Evolutionary conservation across 2,888 invertebrate genomes (phyloP), one percentile per base, ranked within the genome.

Genomic region (Ectropis crepuscularia): DNA sequence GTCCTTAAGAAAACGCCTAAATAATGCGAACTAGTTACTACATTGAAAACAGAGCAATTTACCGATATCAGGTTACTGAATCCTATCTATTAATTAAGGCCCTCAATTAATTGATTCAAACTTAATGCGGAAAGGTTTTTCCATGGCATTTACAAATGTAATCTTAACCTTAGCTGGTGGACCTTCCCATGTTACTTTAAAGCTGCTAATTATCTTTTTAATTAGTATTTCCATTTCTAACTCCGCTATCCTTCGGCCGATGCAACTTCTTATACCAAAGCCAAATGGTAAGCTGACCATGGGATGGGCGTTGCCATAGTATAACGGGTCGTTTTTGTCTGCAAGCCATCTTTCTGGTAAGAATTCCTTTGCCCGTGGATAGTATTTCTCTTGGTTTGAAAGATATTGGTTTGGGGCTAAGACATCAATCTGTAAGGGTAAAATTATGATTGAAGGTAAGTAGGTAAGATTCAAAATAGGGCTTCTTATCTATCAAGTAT

Each of bases 361-460:
- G 75, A 94, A 96, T 42, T 93, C 86, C 0, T 89, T 78, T 0
- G 95, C 88, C 50, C 92, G 82, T 5, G 93, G 88, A 76, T 95
- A 96, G 76, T 95, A 89, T 71, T 94, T 82, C 11, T 92, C 91
- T 67, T 81, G 53, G 45, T 74, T 83, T 65, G 96, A 95, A 65
- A 95, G 92, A 55, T 95, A 94, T 79, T 96, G 95, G 67, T 96
- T 95, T 67, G 96, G 96, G 79, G 97, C 95, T 55, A 97, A 90
- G 0, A 97, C 94, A 78, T 96, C 95, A 0, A 96, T 94, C 95
- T 96, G 85, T 36, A 49, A 49, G 4, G 4, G 36, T 10, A 37
- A 36, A 8, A 41, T 9, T 9, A 8, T 5, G 41, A 5, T 6
- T 10, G 10, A 9, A 9, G 10, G 41, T 41, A 5, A 41, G 8